Percentiles rank a stretch among this genome's conserved stretches.
These are phyloP conservation scores for Drosophila teissieri DNA, from an alignment of 1,140 invertebrate genomes.

Conservation along the genomic window DNA sequence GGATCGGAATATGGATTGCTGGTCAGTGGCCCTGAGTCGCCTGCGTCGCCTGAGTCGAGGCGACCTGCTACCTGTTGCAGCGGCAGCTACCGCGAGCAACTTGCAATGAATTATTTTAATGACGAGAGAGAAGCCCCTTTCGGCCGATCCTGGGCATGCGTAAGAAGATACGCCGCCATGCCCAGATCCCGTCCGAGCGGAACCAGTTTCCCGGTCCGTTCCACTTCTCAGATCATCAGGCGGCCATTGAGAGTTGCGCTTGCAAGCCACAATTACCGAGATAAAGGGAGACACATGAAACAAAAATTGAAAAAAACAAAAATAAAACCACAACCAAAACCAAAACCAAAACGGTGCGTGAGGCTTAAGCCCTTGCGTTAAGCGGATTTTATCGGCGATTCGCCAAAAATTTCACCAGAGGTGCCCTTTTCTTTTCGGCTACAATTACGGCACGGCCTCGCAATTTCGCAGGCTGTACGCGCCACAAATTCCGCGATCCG, in stretches of 20 bases:
- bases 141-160: conserved; percentile 55
- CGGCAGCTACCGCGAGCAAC: conserved; percentile 45
- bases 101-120: conserved; percentile 81
- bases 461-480: conserved; percentile 67
- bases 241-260: conserved; percentile 65
- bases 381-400: conserved; percentile 68
- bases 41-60: background rate
- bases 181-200: conserved; percentile 16
- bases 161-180: conserved; percentile 64
- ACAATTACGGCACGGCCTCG: conserved; percentile 59
- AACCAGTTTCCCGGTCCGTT: conserved; percentile 53
- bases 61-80: conserved; percentile 69
- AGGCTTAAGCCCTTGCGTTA: conserved; percentile 56
- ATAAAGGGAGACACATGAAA: conserved; percentile 4
- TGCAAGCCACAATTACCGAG: conserved; percentile 55
- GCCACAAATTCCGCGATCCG: conserved; percentile 54
- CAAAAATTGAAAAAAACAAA: background rate
- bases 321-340: conserved; percentile 24
- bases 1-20: conserved; percentile 35
- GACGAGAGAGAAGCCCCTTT: conserved; percentile 61
- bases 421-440: conserved; percentile 24
- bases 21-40: conserved; percentile 48
- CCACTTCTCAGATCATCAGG: conserved; percentile 34
- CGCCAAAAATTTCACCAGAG: conserved; percentile 56
- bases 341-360: conserved; percentile 38